Evolutionary conservation across 2,888 invertebrate genomes (phyloP), one percentile per base, ranked within the genome.

Genomic region (Lasioglossum oenotherae): DNA sequence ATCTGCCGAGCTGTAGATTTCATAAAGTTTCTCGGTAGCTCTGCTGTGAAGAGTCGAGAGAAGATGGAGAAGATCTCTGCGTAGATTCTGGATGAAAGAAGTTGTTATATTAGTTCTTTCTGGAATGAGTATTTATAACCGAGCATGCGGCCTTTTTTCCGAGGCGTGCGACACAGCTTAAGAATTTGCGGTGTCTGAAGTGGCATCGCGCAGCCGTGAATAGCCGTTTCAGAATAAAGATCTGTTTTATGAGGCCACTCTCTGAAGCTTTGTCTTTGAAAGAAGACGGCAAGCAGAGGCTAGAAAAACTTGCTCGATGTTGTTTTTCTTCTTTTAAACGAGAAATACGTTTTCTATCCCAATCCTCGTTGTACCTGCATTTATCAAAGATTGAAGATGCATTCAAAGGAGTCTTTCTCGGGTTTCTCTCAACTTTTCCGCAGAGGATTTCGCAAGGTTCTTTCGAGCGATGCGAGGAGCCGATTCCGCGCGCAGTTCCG

Each of bases 81-180:
- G 38, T 10, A 12, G 69, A 69, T 38, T 64, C 31, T 16, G 64
- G 64, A n/a, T n/a, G 57, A 57, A 57, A 57, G 57, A 57, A 57
- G 57, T 57, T 4, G 57, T 57, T 57, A 57, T 57, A 57, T 57
- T 57, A 57, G 57, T 57, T 64, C 31, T 64, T 64, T 64, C 64
- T 64, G 31, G 64, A 64, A 31, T 38, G 35, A 23, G 35, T 69
- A 69, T 69, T 69, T 69, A 69, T 69, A 69, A 35, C 69, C 1
- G 67, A 19, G 67, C 23, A 67, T 35, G 69, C 10, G 38, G 1
- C 23, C 38, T 12, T 69, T 69, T 38, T 69, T 23, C 23, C 35
- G 8, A 23, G 69, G 19, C 1, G 69, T 23, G 38, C 27, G 60
- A 60, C 60, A 27, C 31, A 64, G 16, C 16, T n/a, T 16, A 12